Evolutionary conservation across 2,888 invertebrate genomes (phyloP).

Genomic region (Macrosiphum euphorbiae): DNA sequence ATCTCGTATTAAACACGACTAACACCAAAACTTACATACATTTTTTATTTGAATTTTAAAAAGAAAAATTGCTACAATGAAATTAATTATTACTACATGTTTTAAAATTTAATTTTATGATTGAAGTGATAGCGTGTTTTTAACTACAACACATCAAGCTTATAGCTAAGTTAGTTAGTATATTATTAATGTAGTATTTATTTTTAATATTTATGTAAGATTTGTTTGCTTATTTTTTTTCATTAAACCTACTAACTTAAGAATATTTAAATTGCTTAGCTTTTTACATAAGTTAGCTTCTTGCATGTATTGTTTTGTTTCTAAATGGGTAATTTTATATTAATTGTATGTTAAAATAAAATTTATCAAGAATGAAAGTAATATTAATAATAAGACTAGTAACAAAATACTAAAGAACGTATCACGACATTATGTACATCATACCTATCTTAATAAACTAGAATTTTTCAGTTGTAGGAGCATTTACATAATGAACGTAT

Average conservation of each 20-base stretch:
- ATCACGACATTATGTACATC: not conserved
- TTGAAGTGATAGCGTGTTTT: conserved; percentile 58
- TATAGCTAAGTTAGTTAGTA: conserved; percentile 22
- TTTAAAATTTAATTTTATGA: conserved; percentile 9
- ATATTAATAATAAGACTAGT: not conserved
- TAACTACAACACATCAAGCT: not conserved
- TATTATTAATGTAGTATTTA: conserved; percentile 47
- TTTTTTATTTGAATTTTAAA: conserved; percentile 30
- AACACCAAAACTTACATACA: conserved; percentile 30
- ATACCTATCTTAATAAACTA: not conserved
- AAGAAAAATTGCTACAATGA: conserved; percentile 43
- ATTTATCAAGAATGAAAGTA: conserved; percentile 8
- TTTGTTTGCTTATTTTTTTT: not conserved
- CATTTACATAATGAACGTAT: not conserved
- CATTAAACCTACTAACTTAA: not conserved
- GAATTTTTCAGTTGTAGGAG: not conserved
- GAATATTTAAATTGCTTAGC: conserved; percentile 46
- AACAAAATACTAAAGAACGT: not conserved
- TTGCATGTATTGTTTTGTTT: conserved; percentile 34
- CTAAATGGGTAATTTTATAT: not conserved
- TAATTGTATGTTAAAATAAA: not conserved
- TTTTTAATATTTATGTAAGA: conserved; percentile 9
- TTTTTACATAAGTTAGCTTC: conserved; percentile 28
- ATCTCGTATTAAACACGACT: conserved; percentile 56
- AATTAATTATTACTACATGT: not conserved